Evolutionary conservation across 2,113 vertebrate genomes (phyloP), one percentile per base, ranked within the genome.

Genomic region (Thamnophis sirtalis): DNA sequence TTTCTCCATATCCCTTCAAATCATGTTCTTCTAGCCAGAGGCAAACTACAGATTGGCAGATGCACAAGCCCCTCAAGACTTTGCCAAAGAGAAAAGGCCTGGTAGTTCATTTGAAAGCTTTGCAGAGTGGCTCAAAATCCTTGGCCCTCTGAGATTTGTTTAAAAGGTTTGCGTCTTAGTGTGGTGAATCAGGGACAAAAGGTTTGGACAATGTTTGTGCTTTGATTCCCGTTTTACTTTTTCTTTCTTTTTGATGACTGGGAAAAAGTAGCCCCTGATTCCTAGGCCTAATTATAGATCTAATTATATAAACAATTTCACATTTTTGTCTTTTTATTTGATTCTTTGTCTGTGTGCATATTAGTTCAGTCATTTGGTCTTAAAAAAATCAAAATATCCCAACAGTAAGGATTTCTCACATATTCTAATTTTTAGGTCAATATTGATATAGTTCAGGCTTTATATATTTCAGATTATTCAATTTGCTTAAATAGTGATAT

Each of bases 41-140:
- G 96, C 95, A 95, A 95, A 94, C 86, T 94, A 86, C 95, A 95
- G 96, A 96, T 96, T 97, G 95, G 73, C 92, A 96, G 94, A 63
- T 93, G 93, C 95, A 96, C 91, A 92, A 94, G 93, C 93, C 94
- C 93, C 93, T 95, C 92, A 95, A 96, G 96, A 95, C 90, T 95
- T 92, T 88, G 91, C 95, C 87, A 53, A 93, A 85, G 93, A 94
- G 93, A 95, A 91, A 93, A 92, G 92, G 91, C 92, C 89, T 87
- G 89, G 93, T 93, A 95, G 94, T 91, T 94, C 84, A 87, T 96
- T 96, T 96, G 94, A 96, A 96, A 95, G 95, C 95, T 92, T 93
- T 33, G 85, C 94, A 90, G 93, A 89, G 68, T 95, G 88, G 91
- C 91, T 96, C 94, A 89, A 88, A 95, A 92, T 95, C 91, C 87